Percentiles rank a stretch among this genome's conserved stretches.
Conservation (phyloP, 2,888 invertebrate genomes). For the Chrysotoxum bicinctum region DNA sequence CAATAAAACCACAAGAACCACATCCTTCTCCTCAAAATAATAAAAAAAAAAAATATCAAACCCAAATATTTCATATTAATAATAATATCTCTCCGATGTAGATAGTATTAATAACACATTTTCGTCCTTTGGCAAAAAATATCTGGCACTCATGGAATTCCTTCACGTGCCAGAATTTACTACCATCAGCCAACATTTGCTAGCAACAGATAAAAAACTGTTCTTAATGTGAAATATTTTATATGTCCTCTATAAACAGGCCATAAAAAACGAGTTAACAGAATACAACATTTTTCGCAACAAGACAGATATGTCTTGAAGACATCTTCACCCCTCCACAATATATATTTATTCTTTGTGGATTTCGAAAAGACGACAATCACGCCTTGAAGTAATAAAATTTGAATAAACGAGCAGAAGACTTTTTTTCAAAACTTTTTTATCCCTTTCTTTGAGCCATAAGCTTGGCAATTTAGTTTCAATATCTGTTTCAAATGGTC, state of each 20-base stretch:
- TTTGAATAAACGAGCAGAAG: constrained; percentile 63
- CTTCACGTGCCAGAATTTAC: constrained; percentile 50
- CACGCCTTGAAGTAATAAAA: constrained; percentile 60
- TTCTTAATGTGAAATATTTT: constrained; percentile 60
- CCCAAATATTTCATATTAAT: constrained; percentile 65
- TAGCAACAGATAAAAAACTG: constrained; percentile 55
- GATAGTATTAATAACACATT: constrained; percentile 66
- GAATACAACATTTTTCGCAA: constrained; percentile 61
- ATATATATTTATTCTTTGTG: constrained; percentile 23
- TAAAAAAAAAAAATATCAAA: constrained; percentile 11
- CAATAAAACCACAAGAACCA: constrained; percentile 61
- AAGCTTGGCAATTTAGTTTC: constrained; percentile 65
- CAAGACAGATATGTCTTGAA: constrained; percentile 46
- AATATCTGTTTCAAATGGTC: constrained; percentile 71
- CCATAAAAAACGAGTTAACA: constrained; percentile 60
- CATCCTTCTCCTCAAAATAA: neutral
- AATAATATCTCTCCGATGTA: constrained; percentile 56
- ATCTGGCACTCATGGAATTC: constrained; percentile 46
- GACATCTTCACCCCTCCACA: neutral
- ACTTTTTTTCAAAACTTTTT: neutral
- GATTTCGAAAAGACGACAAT: neutral
- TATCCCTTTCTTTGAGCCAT: constrained; percentile 18
- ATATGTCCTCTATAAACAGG: constrained; percentile 28
- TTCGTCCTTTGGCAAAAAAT: constrained; percentile 28
- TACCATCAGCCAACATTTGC: neutral